Percentiles rank a stretch among this genome's conserved stretches.
phyloP scores from a whole-genome alignment of 1,140 invertebrate species.

The Charaxes varanes region DNA sequence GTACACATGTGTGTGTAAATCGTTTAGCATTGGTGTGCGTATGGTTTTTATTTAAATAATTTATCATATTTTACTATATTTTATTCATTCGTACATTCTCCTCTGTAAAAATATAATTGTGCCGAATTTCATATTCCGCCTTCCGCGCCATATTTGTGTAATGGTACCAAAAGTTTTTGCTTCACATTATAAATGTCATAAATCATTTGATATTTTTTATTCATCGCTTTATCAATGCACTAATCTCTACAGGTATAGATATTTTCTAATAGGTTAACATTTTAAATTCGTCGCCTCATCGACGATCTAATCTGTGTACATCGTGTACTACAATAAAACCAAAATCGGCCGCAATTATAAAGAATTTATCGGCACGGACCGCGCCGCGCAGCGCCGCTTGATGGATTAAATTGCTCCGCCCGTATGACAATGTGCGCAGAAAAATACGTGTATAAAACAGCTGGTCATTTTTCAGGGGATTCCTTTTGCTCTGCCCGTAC shows the following conservation, averaged over 20 bases:
- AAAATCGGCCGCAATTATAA: conserved; percentile 62
- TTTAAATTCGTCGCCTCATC: conserved; percentile 14
- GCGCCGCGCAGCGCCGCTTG: conserved; percentile 56
- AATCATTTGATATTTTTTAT: too few species aligned
- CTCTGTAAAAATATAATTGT: too few species aligned
- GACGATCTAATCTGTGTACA: conserved; percentile 43
- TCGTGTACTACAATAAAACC: conserved; percentile 59
- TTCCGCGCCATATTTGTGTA: too few species aligned
- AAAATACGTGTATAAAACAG: conserved; percentile 73
- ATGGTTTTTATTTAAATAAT: too few species aligned
- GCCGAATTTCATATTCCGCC: too few species aligned
- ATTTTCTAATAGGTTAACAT: neutral
- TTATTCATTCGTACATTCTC: too few species aligned
- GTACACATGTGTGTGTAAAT: too few species aligned
- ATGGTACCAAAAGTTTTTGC: too few species aligned
- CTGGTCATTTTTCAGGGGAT: conserved; percentile 75
- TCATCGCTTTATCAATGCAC: too few species aligned
- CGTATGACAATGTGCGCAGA: conserved; percentile 74
- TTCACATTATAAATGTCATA: too few species aligned
- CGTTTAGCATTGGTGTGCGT: too few species aligned
- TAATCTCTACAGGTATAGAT: neutral
- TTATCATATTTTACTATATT: too few species aligned
- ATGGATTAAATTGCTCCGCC: conserved; percentile 75
- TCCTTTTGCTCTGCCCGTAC: conserved; percentile 72
- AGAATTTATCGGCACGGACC: conserved; percentile 65